These are phyloP conservation scores for Bicyclus anynana DNA, from an alignment of 1,140 invertebrate species.

Conservation along the genomic window DNA sequence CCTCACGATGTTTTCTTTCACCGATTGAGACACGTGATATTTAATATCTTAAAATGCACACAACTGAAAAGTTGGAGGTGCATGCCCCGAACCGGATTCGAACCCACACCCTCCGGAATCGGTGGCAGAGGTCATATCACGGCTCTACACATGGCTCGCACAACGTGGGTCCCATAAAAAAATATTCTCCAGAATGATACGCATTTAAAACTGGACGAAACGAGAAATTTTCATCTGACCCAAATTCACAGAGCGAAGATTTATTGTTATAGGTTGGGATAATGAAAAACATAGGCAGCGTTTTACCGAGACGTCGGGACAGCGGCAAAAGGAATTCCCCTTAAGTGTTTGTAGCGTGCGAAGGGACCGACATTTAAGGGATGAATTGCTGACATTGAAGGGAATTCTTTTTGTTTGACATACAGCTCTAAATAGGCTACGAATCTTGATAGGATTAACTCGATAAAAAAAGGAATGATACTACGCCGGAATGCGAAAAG, in stretches of 20 bases:
- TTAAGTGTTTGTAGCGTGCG: slow-evolving; percentile 24
- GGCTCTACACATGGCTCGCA: too few species aligned
- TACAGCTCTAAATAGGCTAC: slow-evolving; percentile 11
- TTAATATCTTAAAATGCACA: too few species aligned
- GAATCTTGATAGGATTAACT: slow-evolving; percentile 15
- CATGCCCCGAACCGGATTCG: too few species aligned
- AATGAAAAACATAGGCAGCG: slow-evolving; percentile 17
- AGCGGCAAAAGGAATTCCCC: slow-evolving; percentile 19
- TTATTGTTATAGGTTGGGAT: slow-evolving; percentile 17
- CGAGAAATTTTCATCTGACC: neutral
- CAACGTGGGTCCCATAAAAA: neutral
- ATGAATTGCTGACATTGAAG: slow-evolving; percentile 8
- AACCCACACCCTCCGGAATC: too few species aligned
- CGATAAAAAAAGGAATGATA: neutral
- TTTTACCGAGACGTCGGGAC: slow-evolving; percentile 16
- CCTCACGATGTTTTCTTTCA: too few species aligned
- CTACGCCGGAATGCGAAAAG: neutral
- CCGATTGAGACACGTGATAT: too few species aligned
- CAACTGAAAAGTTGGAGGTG: too few species aligned
- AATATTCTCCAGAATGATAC: neutral
- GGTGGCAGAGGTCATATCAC: too few species aligned
- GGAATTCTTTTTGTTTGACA: slow-evolving; percentile 22
- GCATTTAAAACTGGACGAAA: neutral
- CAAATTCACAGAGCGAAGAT: slow-evolving; percentile 3
- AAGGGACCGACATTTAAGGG: slow-evolving; percentile 21